Base-by-base conservation (phyloP, 2,888 invertebrate genomes). In the Choreutis nemorana region DNA sequence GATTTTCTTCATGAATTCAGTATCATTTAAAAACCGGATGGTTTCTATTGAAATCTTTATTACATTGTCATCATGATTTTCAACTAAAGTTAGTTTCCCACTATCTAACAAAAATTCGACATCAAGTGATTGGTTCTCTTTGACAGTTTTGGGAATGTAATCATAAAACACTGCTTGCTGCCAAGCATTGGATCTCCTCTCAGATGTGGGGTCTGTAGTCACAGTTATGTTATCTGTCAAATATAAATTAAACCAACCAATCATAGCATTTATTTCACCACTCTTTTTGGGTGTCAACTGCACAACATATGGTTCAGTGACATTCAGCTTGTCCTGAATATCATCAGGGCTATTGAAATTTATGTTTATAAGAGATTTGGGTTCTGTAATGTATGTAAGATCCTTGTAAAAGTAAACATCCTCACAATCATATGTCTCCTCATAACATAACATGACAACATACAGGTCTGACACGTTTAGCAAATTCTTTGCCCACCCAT, bases 101-200 rank as follows among this genome's bases (percentile, higher is more conserved):
- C 55, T 48, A 34, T 61, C 54, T 42, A 75, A 56, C 23, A 63
- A 51, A 41, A 81, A 58, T 33, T 64, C 42, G 30, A 70, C 35
- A 33, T 54, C 44, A 29, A 78, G 33, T 12, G 43, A 45, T 22
- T 70, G 54, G 39, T 65, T 53, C 34, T 58, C 35, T 28, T 50
- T 36, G 2, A 66, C 51, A 29, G 31, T 26, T 33, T 36, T 55
- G 15, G 83, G 77, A 39, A 75, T 48, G 28, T 70, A 61, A 34
- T 83, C 63, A 58, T 83, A 85, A 53, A 87, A 89, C 21, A 91
- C 71, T 4, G 89, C 89, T 52, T 90, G 89, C 50, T 91, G 90
- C 91, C 91, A 92, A 44, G 90, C 90, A 36, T 80, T 71, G 3
- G 78, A 70, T 38, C 68, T 58, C 2, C 58, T 45, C 4, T 60